Conservation (phyloP, 1,140 invertebrate genomes). For the Argopecten irradians region DNA sequence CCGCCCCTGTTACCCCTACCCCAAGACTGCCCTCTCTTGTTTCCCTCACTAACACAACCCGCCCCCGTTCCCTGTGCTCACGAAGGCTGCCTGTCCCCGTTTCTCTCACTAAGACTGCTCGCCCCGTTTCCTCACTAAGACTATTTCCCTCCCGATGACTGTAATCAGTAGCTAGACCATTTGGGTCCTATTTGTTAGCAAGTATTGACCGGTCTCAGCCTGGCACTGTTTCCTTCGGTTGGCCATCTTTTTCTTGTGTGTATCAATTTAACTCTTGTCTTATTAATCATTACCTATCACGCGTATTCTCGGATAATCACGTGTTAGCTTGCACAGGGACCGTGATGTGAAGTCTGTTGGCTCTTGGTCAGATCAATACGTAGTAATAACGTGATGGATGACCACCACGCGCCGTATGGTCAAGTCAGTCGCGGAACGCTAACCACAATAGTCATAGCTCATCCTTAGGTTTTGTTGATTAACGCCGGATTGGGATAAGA, state of each 20-base stretch:
- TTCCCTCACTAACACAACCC: too few relatives aligned
- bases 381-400: background rate
- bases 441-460: slow-evolving; percentile 14
- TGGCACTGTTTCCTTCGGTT: background rate
- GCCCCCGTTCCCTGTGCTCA: too few relatives aligned
- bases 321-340: slow-evolving; percentile 20
- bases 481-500: background rate
- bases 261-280: slow-evolving; percentile 10
- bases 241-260: slow-evolving; percentile 3
- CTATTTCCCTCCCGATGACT: background rate
- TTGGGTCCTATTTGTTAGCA: background rate
- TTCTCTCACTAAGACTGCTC: too few relatives aligned
- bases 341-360: slow-evolving; percentile 7
- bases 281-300: slow-evolving; percentile 4
- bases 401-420: background rate
- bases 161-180: background rate
- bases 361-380: background rate
- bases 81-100: too few relatives aligned
- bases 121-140: too few relatives aligned
- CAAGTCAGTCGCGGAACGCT: background rate
- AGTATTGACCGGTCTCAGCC: background rate
- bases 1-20: too few relatives aligned
- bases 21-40: too few relatives aligned
- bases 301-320: slow-evolving; percentile 10
- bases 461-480: slow-evolving; percentile 11